These are phyloP conservation scores for Caloenas nicobarica DNA, from an alignment of 2,113 vertebrate species.

Conservation along the genomic window DNA sequence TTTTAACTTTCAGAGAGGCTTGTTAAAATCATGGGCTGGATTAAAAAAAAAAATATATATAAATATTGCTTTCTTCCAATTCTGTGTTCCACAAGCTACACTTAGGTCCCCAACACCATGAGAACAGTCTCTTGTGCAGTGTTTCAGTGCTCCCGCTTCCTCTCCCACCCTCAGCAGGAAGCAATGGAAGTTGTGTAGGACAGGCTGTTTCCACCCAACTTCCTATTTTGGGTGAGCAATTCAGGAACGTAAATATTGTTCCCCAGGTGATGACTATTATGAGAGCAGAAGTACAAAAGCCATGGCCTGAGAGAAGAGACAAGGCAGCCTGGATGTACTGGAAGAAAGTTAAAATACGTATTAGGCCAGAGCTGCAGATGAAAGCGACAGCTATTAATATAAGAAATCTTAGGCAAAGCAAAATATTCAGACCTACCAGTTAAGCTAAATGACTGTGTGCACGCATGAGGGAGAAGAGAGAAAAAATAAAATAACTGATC, in stretches of 20 bases:
- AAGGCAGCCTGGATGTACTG: background rate
- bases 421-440: background rate
- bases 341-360: background rate
- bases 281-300: background rate
- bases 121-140: background rate
- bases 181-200: conserved; percentile 57
- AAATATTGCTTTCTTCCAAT: background rate
- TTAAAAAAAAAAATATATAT: background rate
- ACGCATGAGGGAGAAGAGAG: background rate
- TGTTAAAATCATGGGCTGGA: background rate
- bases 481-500: background rate
- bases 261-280: background rate
- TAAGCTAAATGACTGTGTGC: background rate
- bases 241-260: conserved; percentile 44
- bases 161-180: conserved; percentile 59
- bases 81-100: background rate
- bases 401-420: background rate
- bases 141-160: conserved; percentile 36
- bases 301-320: background rate
- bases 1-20: background rate
- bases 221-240: conserved; percentile 37
- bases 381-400: background rate
- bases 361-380: background rate
- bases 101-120: background rate
- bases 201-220: conserved; percentile 50